Evolutionary conservation across 1,140 invertebrate species (phyloP), one percentile per base, ranked within the genome.

Genomic region (Panulirus ornatus): DNA sequence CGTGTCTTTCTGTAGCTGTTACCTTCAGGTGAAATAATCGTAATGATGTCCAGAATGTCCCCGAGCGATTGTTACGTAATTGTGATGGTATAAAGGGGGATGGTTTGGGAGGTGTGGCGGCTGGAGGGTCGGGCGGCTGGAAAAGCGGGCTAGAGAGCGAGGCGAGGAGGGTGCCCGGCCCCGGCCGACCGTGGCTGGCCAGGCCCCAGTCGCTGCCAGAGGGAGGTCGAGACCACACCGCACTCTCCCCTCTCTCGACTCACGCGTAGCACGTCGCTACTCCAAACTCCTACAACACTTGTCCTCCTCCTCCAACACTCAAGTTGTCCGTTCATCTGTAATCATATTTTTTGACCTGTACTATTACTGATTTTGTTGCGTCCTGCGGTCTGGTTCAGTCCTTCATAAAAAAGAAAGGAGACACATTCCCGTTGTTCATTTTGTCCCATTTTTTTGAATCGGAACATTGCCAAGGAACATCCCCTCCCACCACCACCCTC

Each of bases 171-270:
- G 71, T 78, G 73, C 16, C 73, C 51, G 58, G 73, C 16, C 73
- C 51, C 42, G 73, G 73, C 51, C 27, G 70, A n/a, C n/a, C 22
- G 36, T 36, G 36, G 38, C 73, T 63, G 19, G 73, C 73, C 34
- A 40, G 47, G 73, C 73, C 73, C 42, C 84, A 87, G 84, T 87
- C 84, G 84, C 71, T 87, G 84, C 84, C 79, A 87, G 73, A 87
- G 84, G 84, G 84, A 87, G 84, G 84, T 36, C 47, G 84, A 87
- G 84, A 87, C 58, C 51, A 34, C 84, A 76, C 84, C 70, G 84
- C 84, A 87, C 84, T 87, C 84, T 87, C 84, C 84, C 84, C 84
- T 87, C 84, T 87, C 84, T 87, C 84, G 71, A 87, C 84, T 79
- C 84, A 86, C 84, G 84, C 84, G 84, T 78, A 87, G 47, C 84